Evolutionary conservation across 2,888 invertebrate genomes (phyloP).

Genomic region (Ophioninae sp.): DNA sequence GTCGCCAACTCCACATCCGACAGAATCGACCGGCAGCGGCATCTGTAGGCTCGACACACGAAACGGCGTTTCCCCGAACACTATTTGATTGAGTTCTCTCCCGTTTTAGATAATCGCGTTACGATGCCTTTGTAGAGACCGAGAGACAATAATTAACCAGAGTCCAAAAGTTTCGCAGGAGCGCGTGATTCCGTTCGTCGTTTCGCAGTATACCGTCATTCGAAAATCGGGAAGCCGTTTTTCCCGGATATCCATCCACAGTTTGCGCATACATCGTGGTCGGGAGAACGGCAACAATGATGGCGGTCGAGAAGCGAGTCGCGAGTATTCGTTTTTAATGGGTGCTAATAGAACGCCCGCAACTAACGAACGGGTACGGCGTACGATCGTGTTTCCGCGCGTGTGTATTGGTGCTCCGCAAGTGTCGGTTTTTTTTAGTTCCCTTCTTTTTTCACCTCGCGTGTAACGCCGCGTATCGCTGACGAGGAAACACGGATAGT

Average conservation of each 20-base stretch:
- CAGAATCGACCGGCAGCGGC: not conserved
- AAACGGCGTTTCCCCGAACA: not conserved
- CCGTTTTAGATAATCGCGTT: slow-evolving; percentile 7
- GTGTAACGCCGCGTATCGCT: not conserved
- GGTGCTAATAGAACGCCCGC: slow-evolving; percentile 67
- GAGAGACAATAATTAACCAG: slow-evolving; percentile 2
- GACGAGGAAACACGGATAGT: not conserved
- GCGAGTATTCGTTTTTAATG: slow-evolving; percentile 69
- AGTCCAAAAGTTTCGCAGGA: slow-evolving; percentile 13
- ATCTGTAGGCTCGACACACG: not conserved
- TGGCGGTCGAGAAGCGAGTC: slow-evolving; percentile 71
- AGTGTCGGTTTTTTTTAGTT: slow-evolving; percentile 24
- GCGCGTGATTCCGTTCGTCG: slow-evolving; percentile 18
- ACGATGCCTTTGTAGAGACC: not conserved
- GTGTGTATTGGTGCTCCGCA: slow-evolving; percentile 43
- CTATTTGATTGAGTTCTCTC: not conserved
- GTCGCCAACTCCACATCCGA: not conserved
- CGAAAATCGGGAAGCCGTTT: not conserved
- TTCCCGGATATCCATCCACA: not conserved
- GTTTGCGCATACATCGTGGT: slow-evolving; percentile 44
- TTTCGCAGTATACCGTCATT: not conserved
- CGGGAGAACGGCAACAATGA: slow-evolving; percentile 71
- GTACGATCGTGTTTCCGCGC: slow-evolving; percentile 27
- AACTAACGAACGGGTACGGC: slow-evolving; percentile 57
- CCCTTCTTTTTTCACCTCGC: slow-evolving; percentile 2